phyloP scores from a whole-genome alignment of 2,113 vertebrate species.

The Synodontis membranacea region DNA sequence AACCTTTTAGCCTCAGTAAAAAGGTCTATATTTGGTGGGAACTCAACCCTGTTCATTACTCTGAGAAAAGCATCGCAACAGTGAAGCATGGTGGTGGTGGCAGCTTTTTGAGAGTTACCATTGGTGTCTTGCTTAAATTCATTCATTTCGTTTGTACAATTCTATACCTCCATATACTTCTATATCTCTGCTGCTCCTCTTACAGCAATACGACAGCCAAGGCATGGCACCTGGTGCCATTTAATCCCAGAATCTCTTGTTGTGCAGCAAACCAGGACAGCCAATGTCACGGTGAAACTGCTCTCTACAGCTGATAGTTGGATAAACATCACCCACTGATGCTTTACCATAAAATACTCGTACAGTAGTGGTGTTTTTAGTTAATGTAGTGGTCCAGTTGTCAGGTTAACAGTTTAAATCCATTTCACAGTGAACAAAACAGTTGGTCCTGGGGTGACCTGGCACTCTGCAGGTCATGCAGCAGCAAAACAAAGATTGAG shows the following conservation, averaged over 20 bases:
- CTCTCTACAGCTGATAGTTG: not conserved
- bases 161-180: not conserved
- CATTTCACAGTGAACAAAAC: not conserved
- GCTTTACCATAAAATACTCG: not conserved
- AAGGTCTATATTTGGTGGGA: not conserved
- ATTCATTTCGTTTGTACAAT: not conserved
- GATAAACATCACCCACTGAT: not conserved
- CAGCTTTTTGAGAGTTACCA: not conserved
- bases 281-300: not conserved
- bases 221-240: not conserved
- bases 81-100: not conserved
- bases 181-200: not conserved
- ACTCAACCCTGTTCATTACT: not conserved
- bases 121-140: not conserved
- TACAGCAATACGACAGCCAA: not conserved
- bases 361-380: not conserved
- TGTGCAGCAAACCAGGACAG: not conserved
- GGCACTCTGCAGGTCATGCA: slow-evolving; percentile 4
- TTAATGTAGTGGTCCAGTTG: not conserved
- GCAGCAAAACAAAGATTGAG: slow-evolving; percentile 16
- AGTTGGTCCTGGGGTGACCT: not conserved
- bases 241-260: not conserved
- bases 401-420: not conserved
- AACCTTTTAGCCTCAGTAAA: not conserved
- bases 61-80: not conserved